Percentiles rank a stretch among this genome's conserved stretches.
Evolutionary conservation across 2,113 vertebrate genomes (phyloP).

Genomic region (Mystacornis crossleyi): DNA sequence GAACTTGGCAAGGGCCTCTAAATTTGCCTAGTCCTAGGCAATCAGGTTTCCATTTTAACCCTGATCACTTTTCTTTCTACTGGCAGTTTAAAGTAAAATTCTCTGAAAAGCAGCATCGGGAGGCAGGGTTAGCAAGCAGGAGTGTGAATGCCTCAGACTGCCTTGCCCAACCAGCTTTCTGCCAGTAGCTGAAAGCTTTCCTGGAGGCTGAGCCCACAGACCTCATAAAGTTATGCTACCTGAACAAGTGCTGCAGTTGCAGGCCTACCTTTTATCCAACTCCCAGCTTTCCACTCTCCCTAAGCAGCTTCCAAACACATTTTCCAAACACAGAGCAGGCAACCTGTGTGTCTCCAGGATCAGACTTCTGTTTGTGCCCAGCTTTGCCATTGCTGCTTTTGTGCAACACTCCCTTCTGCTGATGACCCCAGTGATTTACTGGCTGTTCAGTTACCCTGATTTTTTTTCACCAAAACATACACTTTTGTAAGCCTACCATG

Average conservation of each 20-base stretch:
- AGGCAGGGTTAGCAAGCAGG: neutral
- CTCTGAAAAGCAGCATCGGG: neutral
- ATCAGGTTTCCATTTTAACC: neutral
- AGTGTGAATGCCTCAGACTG: neutral
- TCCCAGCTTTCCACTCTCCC: neutral
- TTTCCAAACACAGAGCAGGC: no score
- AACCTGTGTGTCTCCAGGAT: fast-evolving
- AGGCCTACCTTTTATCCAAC: neutral
- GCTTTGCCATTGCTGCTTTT: neutral
- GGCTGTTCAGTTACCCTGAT: neutral
- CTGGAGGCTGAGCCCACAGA: neutral
- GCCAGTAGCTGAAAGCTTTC: neutral
- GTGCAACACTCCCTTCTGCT: neutral
- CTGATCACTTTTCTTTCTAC: neutral
- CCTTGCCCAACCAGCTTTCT: neutral
- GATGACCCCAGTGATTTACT: neutral
- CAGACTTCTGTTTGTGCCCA: neutral
- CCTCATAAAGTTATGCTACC: neutral
- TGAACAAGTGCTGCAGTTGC: neutral
- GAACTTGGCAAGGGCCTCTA: neutral
- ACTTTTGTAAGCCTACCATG: neutral
- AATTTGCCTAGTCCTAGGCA: neutral
- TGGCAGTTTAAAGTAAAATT: neutral
- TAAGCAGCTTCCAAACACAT: neutral
- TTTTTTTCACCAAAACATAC: neutral